Evolutionary conservation across 2,797 vertebrate genomes (phyloP), one percentile per base, ranked within the genome.

Genomic region (Acipenser ruthenus): DNA sequence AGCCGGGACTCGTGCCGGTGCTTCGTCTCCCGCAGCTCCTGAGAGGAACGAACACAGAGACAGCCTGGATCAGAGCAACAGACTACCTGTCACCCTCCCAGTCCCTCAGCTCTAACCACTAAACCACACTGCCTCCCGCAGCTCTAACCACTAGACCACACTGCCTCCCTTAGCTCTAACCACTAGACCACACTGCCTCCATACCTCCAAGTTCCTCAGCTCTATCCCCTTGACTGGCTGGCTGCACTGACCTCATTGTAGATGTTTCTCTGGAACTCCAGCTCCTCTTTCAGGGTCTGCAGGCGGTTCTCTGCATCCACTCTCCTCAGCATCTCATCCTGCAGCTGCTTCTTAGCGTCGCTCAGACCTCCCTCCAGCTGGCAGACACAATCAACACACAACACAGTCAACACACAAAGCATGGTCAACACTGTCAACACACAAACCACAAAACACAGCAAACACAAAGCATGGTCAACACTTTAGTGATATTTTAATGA

Each of bases 261-360:
- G 74, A 97, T 90, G 82, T 86, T 98, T 78, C 95, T 97, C 88
- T 96, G 93, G 87, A 96, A 97, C 50, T 98, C 94, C 10, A 96
- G 84, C 74, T 97, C 93, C 69, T 96, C 95, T 78, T 92, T 95
- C 74, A 98, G 65, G 0, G 94, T 99, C 88, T 98, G 95, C 79
- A 95, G 86, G 52, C 94, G 87, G 83, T 97, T 98, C 81, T 98
- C 95, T 0, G 92, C 93, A 0, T 97, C 95, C 63, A 97, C 96
- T 0, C 95, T 84, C 50, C 91, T 86, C 75, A 99, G 84, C 95
- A 96, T 99, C 87, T 98, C 96, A 1, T 96, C 96, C 85, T 98
- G 94, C 70, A 99, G 93, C 75, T 98, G 95, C 84, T 89, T 94
- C 87, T 93, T 97, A 77, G 87, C 82, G 69, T 97, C 94, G 0